Conservation (phyloP, 1,140 invertebrate species). For the Oryctes rhinoceros region DNA sequence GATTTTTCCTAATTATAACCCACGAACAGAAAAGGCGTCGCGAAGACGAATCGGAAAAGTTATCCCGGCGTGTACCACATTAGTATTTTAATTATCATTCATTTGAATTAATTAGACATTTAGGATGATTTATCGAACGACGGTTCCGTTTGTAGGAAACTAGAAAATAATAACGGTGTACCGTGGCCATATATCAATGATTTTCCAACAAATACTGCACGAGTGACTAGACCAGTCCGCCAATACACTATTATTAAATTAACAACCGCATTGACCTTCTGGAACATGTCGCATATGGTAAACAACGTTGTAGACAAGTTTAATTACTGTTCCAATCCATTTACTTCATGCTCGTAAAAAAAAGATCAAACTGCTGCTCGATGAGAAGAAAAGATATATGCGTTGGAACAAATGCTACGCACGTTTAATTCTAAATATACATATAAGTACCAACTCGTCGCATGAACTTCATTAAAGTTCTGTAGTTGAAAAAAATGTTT, state of each 20-base stretch:
- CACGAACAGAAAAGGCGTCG: neutral
- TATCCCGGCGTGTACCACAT: neutral
- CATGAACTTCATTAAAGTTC: constrained; percentile 27
- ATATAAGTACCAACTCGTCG: constrained; percentile 31
- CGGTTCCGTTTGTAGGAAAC: constrained; percentile 9
- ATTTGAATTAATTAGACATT: constrained; percentile 21
- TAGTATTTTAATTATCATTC: constrained; percentile 21
- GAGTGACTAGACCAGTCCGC: neutral
- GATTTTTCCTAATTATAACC: neutral
- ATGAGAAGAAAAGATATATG: constrained; percentile 19
- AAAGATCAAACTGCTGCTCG: constrained; percentile 29
- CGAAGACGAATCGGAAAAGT: neutral
- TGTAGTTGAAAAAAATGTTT: constrained; percentile 8
- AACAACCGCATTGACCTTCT: constrained; percentile 36
- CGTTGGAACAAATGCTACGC: constrained; percentile 31
- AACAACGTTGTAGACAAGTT: constrained; percentile 32
- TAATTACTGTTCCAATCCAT: constrained; percentile 36
- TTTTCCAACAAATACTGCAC: constrained; percentile 16
- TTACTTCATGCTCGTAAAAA: neutral
- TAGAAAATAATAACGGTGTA: constrained; percentile 30
- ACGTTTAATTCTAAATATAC: constrained; percentile 36
- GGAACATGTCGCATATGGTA: constrained; percentile 29
- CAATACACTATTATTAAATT: constrained; percentile 35
- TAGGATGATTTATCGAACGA: neutral
- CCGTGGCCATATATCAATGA: neutral